These are phyloP conservation scores for Heloderma charlesbogerti DNA, from an alignment of 2,113 vertebrate genomes.

Conservation along the genomic window DNA sequence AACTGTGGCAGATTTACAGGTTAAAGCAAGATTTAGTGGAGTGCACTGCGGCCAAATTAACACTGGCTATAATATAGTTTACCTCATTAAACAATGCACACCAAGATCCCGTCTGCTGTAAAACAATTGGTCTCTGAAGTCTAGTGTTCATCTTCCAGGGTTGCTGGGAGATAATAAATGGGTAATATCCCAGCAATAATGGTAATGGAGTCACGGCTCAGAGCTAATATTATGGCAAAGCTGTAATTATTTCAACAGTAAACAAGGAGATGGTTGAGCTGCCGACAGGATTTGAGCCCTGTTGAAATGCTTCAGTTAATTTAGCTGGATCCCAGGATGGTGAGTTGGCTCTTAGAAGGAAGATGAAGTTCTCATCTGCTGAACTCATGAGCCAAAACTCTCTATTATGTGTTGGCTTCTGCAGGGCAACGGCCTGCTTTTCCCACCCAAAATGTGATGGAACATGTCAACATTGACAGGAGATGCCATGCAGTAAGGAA, in stretches of 20 bases:
- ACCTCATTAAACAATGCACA: slow-evolving; percentile 84
- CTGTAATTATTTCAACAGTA: slow-evolving; percentile 87
- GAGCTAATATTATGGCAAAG: slow-evolving; percentile 88
- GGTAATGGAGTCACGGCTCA: slow-evolving; percentile 85
- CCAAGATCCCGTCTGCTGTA: slow-evolving; percentile 82
- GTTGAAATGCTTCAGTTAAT: slow-evolving; percentile 73
- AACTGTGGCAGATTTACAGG: slow-evolving; percentile 75
- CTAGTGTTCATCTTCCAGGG: slow-evolving; percentile 84
- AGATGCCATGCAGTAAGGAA: not conserved
- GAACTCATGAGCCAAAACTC: not conserved
- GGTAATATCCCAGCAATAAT: slow-evolving; percentile 84
- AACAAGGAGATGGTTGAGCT: slow-evolving; percentile 84
- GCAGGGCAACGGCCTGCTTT: not conserved
- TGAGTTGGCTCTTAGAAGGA: slow-evolving; percentile 25
- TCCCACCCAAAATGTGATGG: not conserved
- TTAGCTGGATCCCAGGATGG: slow-evolving; percentile 33
- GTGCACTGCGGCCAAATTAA: slow-evolving; percentile 73
- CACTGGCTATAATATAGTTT: slow-evolving; percentile 78
- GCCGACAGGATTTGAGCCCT: slow-evolving; percentile 72
- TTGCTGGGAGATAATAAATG: slow-evolving; percentile 85
- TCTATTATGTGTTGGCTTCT: not conserved
- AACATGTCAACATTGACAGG: not conserved
- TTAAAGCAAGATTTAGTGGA: slow-evolving; percentile 76
- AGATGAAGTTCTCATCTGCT: not conserved
- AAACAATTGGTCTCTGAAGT: slow-evolving; percentile 84